Conservation (phyloP, 1,140 invertebrate genomes). For the Plectus sambesii region DNA sequence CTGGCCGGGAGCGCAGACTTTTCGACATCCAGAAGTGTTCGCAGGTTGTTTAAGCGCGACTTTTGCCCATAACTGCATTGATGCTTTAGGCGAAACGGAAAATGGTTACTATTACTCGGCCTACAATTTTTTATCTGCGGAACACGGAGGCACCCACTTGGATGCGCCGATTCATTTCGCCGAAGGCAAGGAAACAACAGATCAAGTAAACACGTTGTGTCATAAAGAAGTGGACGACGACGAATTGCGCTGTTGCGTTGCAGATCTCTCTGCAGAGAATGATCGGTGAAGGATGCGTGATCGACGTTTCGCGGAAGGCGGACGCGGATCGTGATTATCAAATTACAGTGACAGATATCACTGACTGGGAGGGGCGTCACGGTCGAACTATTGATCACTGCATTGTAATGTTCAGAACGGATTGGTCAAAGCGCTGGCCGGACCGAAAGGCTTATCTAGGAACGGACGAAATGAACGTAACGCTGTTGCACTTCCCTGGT, state of each 20-base stretch:
- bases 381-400: no score
- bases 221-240: slow-evolving; percentile 9
- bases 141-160: slow-evolving; percentile 35
- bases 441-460: no score
- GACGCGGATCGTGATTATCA: slow-evolving; percentile 24
- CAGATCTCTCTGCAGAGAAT: slow-evolving; percentile 19
- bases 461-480: no score
- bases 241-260: slow-evolving; percentile 24
- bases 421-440: no score
- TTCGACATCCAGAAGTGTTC: no score
- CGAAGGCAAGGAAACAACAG: slow-evolving; percentile 1
- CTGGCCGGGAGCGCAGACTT: no score
- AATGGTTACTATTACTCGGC: slow-evolving; percentile 9
- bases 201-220: slow-evolving; percentile 2
- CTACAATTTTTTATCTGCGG: slow-evolving; percentile 21
- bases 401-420: no score
- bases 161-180: slow-evolving; percentile 33
- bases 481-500: no score
- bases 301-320: slow-evolving; percentile 24
- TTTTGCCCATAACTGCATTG: no score
- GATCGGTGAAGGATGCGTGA: slow-evolving; percentile 13
- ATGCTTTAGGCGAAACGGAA: no score
- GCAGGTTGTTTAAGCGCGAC: no score
- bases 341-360: slow-evolving; percentile 23
- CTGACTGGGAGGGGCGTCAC: slow-evolving; percentile 22